A percentile compares a stretch with the other conserved stretches of the same genome.
These are phyloP conservation scores for Octonoba sinensis DNA, from an alignment of 2,888 invertebrate species.

Conservation along the genomic window DNA sequence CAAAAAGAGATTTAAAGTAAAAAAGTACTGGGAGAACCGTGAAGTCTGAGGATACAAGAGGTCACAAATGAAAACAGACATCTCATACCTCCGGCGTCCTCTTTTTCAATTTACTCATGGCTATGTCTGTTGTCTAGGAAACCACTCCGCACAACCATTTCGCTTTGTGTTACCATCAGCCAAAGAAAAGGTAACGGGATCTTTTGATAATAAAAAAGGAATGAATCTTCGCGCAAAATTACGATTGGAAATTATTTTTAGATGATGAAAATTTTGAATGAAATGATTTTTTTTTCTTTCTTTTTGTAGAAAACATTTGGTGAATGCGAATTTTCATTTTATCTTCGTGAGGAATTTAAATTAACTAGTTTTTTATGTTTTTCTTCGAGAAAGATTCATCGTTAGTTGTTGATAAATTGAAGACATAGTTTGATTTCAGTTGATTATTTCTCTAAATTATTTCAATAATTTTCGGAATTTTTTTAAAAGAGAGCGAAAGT, in stretches of 20 bases:
- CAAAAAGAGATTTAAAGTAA: background rate
- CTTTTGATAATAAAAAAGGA: background rate
- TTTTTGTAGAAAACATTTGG: too few relatives aligned
- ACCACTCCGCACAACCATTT: constrained; percentile 11
- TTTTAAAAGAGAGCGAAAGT: too few relatives aligned
- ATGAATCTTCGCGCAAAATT: background rate
- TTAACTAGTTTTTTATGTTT: too few relatives aligned
- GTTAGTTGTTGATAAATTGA: too few relatives aligned
- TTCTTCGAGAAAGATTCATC: too few relatives aligned
- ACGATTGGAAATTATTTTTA: background rate
- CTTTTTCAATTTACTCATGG: constrained; percentile 58
- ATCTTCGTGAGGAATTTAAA: too few relatives aligned
- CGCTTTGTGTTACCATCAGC: background rate
- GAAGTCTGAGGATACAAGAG: constrained; percentile 27
- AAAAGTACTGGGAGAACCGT: background rate
- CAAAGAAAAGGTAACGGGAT: background rate
- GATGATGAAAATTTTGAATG: too few relatives aligned
- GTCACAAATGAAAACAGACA: constrained; percentile 56
- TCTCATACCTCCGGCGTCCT: constrained; percentile 55
- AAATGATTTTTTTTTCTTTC: too few relatives aligned
- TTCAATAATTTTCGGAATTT: too few relatives aligned
- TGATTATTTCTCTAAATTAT: too few relatives aligned
- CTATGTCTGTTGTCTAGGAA: constrained; percentile 33
- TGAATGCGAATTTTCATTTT: too few relatives aligned
- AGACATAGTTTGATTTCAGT: too few relatives aligned